phyloP scores from a whole-genome alignment of 2,113 vertebrate genomes.

The Gadus macrocephalus region DNA sequence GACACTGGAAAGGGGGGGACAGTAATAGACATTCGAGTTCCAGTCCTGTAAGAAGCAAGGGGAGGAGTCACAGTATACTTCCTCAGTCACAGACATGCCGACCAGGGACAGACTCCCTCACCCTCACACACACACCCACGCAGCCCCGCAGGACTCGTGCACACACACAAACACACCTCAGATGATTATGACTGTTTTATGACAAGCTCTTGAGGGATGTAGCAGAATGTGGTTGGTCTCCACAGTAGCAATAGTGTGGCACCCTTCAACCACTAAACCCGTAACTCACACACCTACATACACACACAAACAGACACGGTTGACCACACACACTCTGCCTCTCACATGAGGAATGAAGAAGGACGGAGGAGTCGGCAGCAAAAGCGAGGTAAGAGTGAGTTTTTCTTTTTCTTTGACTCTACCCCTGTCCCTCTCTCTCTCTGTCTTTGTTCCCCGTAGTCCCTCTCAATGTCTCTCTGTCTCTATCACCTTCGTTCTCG shows the following conservation, averaged over 20 bases:
- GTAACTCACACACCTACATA: not conserved
- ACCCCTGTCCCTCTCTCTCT: no score
- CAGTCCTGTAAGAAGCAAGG: conserved; percentile 32
- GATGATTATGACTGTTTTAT: no score
- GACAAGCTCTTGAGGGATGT: no score
- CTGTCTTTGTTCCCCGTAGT: not conserved
- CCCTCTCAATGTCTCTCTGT: not conserved
- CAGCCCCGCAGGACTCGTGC: not conserved
- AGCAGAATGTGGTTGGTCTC: no score
- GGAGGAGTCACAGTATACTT: conserved; percentile 61
- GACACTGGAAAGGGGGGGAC: not conserved
- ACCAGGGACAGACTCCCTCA: conserved; percentile 25
- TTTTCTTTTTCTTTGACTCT: not conserved
- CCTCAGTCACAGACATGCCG: conserved; percentile 51
- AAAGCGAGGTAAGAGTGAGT: conserved; percentile 61
- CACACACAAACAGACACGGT: conserved; percentile 8
- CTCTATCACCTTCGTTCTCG: not conserved
- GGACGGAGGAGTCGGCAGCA: conserved; percentile 38
- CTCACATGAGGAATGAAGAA: conserved; percentile 55
- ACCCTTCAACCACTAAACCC: not conserved
- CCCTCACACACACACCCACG: not conserved
- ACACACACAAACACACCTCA: not conserved
- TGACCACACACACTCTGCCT: conserved; percentile 21
- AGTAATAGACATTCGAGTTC: conserved; percentile 9
- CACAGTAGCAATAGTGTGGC: no score